Evolutionary conservation across 64 coral and sea anemone species (phyloP), one percentile per base, ranked within the genome.

Genomic region (Montipora sp.): DNA sequence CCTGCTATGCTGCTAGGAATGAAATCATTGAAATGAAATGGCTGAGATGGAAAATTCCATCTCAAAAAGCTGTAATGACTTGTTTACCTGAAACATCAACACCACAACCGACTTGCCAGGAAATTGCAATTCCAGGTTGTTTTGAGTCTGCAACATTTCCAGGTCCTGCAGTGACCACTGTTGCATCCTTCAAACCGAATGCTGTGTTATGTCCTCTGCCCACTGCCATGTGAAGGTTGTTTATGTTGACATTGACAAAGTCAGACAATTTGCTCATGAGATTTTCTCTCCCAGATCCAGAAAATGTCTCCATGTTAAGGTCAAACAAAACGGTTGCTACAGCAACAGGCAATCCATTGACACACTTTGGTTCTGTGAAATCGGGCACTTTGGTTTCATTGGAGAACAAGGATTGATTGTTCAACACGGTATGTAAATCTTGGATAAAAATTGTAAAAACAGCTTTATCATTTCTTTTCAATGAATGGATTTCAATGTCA

Each of bases 281-380:
- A 14, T 77, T 90, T 13, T 78, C 22, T 77, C 95, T 79, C 3
- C 70, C 89, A 44, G 88, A 49, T 47, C 95, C 95, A 87, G 78
- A 78, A 12, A 98, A 44, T n/a, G 87, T 92, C 48, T 73, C 93
- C 3, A 92, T 84, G 9, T 94, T 73, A 46, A 94, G 92, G 81
- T 98, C 95, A 75, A 98, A 98, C 20, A 91, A 61, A 24, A 98
- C 82, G n/a, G 95, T 98, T 21, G 95, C 92, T 23, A 89, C 92
- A 13, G 92, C 79, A 13, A 98, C 79, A 82, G 92, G 92, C 15
- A 83, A 71, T 46, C 95, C 95, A 50, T 75, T 14, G 15, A 80
- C 46, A 44, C 95, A 98, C 51, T 80, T 57, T 18, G 61, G 79
- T 36, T 87, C 83, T 60, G 46, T 78, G 15, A 94, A 78, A 18